Evolutionary conservation across 2,113 vertebrate species (phyloP).

Genomic region (Dicaeum eximium): DNA sequence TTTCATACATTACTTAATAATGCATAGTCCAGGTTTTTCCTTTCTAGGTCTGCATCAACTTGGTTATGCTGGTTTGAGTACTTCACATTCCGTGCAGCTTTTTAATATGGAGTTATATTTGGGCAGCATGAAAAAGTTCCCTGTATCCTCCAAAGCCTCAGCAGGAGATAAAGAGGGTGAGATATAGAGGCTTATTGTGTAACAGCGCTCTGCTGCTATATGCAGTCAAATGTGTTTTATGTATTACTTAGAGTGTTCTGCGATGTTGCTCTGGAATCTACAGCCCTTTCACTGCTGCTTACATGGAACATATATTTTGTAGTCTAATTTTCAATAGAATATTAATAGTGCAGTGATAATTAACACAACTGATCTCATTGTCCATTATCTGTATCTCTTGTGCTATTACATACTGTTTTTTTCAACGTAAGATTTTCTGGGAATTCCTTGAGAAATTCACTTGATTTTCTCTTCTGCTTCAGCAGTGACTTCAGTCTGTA

Average conservation of each 20-base stretch:
- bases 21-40: not conserved
- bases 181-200: not conserved
- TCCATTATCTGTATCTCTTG: not conserved
- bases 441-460: not conserved
- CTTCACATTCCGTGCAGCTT: not conserved
- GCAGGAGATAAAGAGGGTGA: not conserved
- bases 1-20: not conserved
- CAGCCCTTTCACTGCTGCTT: not conserved
- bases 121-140: not conserved
- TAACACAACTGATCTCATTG: not conserved
- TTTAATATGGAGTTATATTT: not conserved
- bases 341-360: not conserved
- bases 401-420: not conserved
- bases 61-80: not conserved
- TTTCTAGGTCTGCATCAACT: accelerated
- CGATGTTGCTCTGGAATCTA: not conserved
- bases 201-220: not conserved
- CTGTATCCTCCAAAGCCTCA: not conserved
- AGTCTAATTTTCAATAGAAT: not conserved
- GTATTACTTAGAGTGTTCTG: not conserved
- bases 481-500: not conserved
- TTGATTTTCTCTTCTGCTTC: not conserved
- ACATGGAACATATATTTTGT: not conserved
- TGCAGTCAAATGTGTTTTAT: not conserved
- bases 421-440: not conserved